Base-by-base conservation (phyloP, 2,113 vertebrate species). In the Chlorocebus sabaeus region DNA sequence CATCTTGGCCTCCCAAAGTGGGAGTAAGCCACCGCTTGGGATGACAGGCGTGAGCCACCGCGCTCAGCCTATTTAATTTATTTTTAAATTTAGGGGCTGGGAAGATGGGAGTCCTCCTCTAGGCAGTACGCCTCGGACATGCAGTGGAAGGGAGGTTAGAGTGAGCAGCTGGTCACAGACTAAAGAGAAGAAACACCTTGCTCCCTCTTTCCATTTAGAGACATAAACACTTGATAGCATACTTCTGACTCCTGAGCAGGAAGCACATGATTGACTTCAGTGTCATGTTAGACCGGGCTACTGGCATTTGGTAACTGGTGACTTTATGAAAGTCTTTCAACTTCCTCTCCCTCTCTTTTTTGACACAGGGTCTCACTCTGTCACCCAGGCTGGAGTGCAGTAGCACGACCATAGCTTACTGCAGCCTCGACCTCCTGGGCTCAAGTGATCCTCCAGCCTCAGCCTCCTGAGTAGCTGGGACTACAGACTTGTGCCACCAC, bases 161-260 rank as follows among this genome's bases (percentile, higher is more conserved):
- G 38, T 6, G 32, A 40, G 12, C 18, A 89, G 55, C 52, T 2
- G 1, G 23, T 38, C 61, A 76, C 18, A 38, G 25, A 32, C 6
- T 2, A 22, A 40, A 27, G 75, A 50, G 50, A n/a, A 45, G 38
- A 55, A 38, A 38, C 8, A 35, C 43, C 86, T 83, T 61, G 8
- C n/a, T 27, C 14, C 2, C 14, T 48, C 55, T 61, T 40, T 61
- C 13, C 27, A 13, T 12, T 80, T n/a, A 50, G n/a, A 72, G 61
- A 50, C 45, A 27, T 1, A 11, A 16, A 7, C 1, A 1, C 18
- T 22, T 43, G 40, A 35, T 14, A 12, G 20, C 20, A 40, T 0
- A 13, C 16, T 22, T 38, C 57, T 43, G 16, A 18, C 38, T 13
- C 3, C 1, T 0, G 48, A 45, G 18, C 6, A 2, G 2, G 16